These are phyloP conservation scores for Nerophis ophidion DNA, from an alignment of 2,113 vertebrate species.

Conservation along the genomic window DNA sequence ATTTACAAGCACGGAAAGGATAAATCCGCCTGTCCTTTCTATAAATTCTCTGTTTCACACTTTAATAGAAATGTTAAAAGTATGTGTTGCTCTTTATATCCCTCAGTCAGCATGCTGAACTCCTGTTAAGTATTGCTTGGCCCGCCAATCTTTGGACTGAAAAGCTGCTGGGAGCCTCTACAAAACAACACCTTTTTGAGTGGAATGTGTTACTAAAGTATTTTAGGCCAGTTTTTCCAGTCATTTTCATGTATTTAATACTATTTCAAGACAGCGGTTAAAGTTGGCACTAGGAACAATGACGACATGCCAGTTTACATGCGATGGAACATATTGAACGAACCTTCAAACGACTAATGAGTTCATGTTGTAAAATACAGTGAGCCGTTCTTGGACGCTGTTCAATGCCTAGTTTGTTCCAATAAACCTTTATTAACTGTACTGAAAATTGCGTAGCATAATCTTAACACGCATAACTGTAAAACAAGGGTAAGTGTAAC, in stretches of 20 bases:
- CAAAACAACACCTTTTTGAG: constrained; percentile 49
- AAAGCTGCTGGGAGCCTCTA: constrained; percentile 45
- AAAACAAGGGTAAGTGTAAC: too few species aligned
- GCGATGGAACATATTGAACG: neutral
- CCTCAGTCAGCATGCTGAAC: constrained; percentile 48
- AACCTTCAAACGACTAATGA: neutral
- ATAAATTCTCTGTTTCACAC: constrained; percentile 71
- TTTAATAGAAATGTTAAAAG: constrained; percentile 73
- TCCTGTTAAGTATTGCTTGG: constrained; percentile 53
- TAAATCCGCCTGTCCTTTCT: constrained; percentile 76
- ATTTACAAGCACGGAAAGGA: constrained; percentile 78
- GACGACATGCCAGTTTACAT: constrained; percentile 13
- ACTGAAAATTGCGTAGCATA: too few species aligned
- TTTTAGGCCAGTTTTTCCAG: constrained; percentile 30
- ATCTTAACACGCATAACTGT: too few species aligned
- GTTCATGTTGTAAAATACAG: neutral
- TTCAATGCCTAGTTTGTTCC: too few species aligned
- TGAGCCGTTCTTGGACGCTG: too few species aligned
- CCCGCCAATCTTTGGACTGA: constrained; percentile 41
- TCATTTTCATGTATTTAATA: constrained; percentile 29
- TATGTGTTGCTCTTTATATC: constrained; percentile 65
- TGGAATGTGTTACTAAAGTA: constrained; percentile 47
- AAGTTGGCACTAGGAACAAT: constrained; percentile 17
- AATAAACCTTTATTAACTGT: too few species aligned
- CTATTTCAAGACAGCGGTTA: constrained; percentile 28